These are phyloP conservation scores for Phacellophora camtschatica DNA, from an alignment of 30 jellyfish, hydroid and myxozoan species.

Conservation along the genomic window DNA sequence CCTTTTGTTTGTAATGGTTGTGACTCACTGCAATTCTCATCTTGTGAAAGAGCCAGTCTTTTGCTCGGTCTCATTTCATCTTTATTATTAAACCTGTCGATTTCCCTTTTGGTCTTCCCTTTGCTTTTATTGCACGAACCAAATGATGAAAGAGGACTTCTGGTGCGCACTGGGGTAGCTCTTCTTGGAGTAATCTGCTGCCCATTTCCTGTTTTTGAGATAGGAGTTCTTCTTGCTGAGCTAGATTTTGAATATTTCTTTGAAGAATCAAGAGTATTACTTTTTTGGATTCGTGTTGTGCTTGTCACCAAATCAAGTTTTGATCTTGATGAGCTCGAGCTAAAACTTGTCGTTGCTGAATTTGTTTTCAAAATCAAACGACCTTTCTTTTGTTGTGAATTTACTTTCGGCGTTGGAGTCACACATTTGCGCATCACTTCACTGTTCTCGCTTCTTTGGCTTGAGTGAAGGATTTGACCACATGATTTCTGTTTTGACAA, in stretches of 20 bases:
- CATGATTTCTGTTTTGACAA: slow-evolving; percentile 46
- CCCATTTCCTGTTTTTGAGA: background rate
- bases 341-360: no score
- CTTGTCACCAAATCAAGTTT: background rate
- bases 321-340: background rate
- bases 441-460: background rate
- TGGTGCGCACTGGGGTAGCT: slow-evolving; percentile 30
- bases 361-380: no score
- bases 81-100: background rate
- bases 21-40: background rate
- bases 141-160: background rate
- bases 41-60: slow-evolving; percentile 36
- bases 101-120: slow-evolving; percentile 30
- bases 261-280: background rate
- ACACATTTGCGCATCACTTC: slow-evolving; percentile 22
- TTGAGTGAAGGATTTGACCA: slow-evolving; percentile 8
- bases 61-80: slow-evolving; percentile 26
- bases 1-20: background rate
- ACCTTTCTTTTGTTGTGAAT: no score
- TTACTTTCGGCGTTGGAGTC: slow-evolving; percentile 31
- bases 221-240: slow-evolving; percentile 15
- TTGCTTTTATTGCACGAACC: background rate
- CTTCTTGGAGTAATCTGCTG: slow-evolving; percentile 5
- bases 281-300: background rate
- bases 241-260: background rate